Conservation (phyloP, 1,140 invertebrate species). For the Tetramorium parvispinum region DNA sequence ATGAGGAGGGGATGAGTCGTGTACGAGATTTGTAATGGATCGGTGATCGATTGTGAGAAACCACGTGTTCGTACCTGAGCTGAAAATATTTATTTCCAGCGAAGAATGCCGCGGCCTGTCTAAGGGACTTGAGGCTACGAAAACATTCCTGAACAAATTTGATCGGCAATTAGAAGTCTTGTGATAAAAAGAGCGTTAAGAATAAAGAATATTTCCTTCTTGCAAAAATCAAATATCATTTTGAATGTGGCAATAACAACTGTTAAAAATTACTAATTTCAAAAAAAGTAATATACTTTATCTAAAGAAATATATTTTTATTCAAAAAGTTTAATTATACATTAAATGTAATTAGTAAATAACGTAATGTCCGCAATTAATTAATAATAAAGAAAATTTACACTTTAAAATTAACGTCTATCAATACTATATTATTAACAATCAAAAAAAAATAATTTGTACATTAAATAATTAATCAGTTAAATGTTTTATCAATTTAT, state of each 20-base stretch:
- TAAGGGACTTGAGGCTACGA: not conserved
- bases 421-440: not conserved
- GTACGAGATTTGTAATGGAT: conserved; percentile 48
- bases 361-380: not conserved
- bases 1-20: conserved; percentile 67
- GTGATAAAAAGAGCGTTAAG: not conserved
- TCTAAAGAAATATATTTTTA: not conserved
- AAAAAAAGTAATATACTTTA: not conserved
- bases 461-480: not conserved
- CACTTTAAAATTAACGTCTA: not conserved
- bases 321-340: not conserved
- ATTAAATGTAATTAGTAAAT: conserved; percentile 17
- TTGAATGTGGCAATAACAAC: not conserved
- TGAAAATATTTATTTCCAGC: conserved; percentile 47
- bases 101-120: conserved; percentile 6
- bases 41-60: conserved; percentile 83
- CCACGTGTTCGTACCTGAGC: conserved; percentile 28
- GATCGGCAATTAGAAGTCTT: conserved; percentile 21
- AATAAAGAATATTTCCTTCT: conserved; percentile 16
- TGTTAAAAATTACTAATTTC: conserved; percentile 12
- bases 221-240: not conserved
- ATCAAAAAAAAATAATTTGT: conserved; percentile 8
- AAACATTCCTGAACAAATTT: conserved; percentile 33
- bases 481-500: not conserved
- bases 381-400: not conserved